These are phyloP conservation scores for Thalassarche chlororhynchos DNA, from an alignment of 2,113 vertebrate species.

Conservation along the genomic window DNA sequence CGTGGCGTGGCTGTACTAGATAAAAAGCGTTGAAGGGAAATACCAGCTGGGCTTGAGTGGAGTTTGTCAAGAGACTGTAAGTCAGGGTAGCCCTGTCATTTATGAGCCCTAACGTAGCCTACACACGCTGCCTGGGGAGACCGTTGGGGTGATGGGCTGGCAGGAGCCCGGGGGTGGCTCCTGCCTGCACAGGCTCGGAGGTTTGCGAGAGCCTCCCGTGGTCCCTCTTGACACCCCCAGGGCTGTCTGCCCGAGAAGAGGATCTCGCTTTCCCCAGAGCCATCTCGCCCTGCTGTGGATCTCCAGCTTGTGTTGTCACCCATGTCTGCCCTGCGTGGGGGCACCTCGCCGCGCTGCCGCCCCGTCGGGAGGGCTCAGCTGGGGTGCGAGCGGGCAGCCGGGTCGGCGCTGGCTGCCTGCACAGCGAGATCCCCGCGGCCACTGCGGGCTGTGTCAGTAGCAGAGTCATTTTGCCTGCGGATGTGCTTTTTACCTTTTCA, in stretches of 20 bases:
- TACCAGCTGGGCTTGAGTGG: neutral
- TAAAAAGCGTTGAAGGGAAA: neutral
- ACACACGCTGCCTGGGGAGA: too few relatives aligned
- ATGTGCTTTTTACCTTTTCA: conserved; percentile 73
- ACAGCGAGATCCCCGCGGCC: neutral
- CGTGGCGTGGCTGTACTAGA: rapidly evolving
- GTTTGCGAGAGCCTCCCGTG: neutral
- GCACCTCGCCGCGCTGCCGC: neutral
- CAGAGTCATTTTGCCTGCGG: conserved; percentile 62
- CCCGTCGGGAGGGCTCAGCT: neutral
- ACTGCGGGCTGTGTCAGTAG: conserved; percentile 50
- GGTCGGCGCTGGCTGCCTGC: neutral
- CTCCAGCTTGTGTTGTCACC: neutral
- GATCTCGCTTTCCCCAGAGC: neutral
- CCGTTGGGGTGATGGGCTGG: neutral
- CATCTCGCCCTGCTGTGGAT: neutral
- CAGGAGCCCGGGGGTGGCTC: neutral
- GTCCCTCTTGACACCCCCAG: neutral
- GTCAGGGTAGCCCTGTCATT: neutral
- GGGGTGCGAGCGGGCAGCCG: neutral
- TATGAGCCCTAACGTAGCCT: neutral
- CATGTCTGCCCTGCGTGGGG: neutral
- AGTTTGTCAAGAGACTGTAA: neutral
- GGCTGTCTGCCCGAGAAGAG: neutral
- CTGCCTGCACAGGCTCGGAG: neutral